Percentiles rank a stretch among this genome's conserved stretches.
Conservation (phyloP, 2,797 vertebrate species). For the Onychomys torridus region DNA sequence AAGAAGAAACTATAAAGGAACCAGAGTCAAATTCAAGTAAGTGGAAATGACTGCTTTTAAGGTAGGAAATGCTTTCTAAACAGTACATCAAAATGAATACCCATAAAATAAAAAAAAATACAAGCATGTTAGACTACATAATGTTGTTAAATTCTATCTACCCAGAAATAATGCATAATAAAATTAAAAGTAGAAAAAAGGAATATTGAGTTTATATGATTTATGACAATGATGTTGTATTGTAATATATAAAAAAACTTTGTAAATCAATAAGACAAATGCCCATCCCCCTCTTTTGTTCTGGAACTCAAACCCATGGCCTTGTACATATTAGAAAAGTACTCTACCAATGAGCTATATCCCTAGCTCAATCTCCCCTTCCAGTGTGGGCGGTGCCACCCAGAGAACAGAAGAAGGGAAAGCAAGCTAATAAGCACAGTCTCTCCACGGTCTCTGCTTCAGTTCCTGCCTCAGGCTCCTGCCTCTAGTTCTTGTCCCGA, state of each 20-base stretch:
- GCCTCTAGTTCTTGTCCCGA: neutral
- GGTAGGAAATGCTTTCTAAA: constrained; percentile 6
- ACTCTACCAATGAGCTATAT: neutral
- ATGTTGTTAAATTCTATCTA: neutral
- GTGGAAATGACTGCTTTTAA: constrained; percentile 17
- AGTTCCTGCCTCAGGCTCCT: neutral
- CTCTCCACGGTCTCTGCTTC: neutral
- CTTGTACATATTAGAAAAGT: neutral
- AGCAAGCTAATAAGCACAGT: neutral
- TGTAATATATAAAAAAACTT: neutral
- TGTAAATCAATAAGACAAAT: neutral
- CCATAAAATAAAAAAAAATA: constrained; percentile 33
- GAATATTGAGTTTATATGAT: neutral
- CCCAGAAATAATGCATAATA: constrained; percentile 34
- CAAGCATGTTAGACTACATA: neutral
- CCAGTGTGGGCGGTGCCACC: neutral
- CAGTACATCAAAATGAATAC: neutral
- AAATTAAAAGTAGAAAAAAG: constrained; percentile 7
- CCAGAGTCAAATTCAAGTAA: constrained; percentile 12
- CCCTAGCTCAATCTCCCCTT: neutral
- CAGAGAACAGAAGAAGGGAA: neutral
- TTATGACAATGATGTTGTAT: neutral
- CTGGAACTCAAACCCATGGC: neutral
- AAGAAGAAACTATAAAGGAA: neutral
- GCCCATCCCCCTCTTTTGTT: neutral